These are phyloP conservation scores for Aplidium turbinatum DNA, from an alignment of 23 tunicate species.

Conservation along the genomic window DNA sequence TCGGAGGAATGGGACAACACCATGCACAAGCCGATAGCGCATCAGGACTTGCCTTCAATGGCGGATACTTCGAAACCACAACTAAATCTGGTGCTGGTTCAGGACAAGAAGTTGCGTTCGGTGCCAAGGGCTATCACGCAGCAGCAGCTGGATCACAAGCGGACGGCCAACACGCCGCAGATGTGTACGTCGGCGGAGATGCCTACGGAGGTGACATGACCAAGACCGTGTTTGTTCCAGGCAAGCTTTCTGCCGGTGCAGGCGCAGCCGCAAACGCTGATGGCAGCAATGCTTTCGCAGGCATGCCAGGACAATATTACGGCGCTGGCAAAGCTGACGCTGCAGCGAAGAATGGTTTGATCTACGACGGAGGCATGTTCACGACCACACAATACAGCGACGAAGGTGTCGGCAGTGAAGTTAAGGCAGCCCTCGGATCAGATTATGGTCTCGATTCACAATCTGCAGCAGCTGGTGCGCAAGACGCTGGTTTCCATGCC, in stretches of 20 bases:
- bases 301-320: constrained; percentile 6
- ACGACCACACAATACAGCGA: constrained; percentile 1
- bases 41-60: constrained; percentile 32
- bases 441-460: too few relatives aligned
- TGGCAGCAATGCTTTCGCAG: not conserved
- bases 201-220: constrained; percentile 20
- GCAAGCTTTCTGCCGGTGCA: not conserved
- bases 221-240: constrained; percentile 30
- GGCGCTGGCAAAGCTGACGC: not conserved
- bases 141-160: constrained; percentile 12
- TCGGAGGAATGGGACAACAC: constrained; percentile 2
- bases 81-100: constrained; percentile 6
- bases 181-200: constrained; percentile 23
- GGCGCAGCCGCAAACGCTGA: not conserved
- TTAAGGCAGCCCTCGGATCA: constrained; percentile 25
- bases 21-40: not conserved
- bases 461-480: too few relatives aligned
- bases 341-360: constrained; percentile 2
- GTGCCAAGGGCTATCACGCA: not conserved
- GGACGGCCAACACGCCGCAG: constrained; percentile 2
- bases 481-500: too few relatives aligned
- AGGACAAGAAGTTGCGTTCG: constrained; percentile 9
- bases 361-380: not conserved
- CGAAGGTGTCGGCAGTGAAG: constrained; percentile 3
- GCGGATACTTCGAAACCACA: constrained; percentile 27